Evolutionary conservation across 2,113 vertebrate genomes (phyloP).

Genomic region (Girardinichthys multiradiatus): DNA sequence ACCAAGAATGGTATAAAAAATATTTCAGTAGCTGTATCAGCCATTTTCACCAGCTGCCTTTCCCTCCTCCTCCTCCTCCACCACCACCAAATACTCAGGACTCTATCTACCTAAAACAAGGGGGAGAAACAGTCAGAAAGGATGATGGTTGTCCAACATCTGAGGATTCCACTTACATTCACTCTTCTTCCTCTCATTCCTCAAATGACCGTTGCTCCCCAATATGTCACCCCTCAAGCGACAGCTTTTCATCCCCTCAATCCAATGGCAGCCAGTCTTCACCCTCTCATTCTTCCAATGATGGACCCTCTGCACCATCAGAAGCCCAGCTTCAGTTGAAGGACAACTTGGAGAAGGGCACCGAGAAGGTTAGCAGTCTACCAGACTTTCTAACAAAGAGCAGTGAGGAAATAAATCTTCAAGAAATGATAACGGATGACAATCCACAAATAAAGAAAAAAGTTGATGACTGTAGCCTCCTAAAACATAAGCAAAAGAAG

Average conservation of each 20-base stretch:
- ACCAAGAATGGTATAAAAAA: constrained; percentile 94
- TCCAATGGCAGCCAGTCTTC: constrained; percentile 46
- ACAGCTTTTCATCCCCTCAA: constrained; percentile 33
- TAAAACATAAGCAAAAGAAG: constrained; percentile 83
- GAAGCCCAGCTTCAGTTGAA: constrained; percentile 72
- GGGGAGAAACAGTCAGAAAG: constrained; percentile 78
- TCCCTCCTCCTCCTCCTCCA: constrained; percentile 81
- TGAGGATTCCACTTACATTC: constrained; percentile 76
- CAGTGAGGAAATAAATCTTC: constrained; percentile 59
- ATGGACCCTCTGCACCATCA: constrained; percentile 57
- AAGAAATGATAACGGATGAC: constrained; percentile 64
- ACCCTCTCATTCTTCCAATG: constrained; percentile 74
- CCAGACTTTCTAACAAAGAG: constrained; percentile 30
- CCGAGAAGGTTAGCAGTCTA: constrained; percentile 74
- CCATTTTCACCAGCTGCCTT: constrained; percentile 77
- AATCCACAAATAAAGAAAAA: constrained; percentile 22
- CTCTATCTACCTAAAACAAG: constrained; percentile 48
- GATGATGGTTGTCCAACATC: constrained; percentile 51
- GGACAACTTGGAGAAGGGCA: constrained; percentile 78
- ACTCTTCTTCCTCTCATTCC: constrained; percentile 73
- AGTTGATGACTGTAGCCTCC: constrained; percentile 68
- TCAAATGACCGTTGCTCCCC: constrained; percentile 76
- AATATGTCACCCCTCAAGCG: constrained; percentile 22
- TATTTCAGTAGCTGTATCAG: constrained; percentile 87
- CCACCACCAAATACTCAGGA: constrained; percentile 40